These are phyloP conservation scores for Brienomyrus longianalis DNA, from an alignment of 2,113 vertebrate species.

Conservation along the genomic window DNA sequence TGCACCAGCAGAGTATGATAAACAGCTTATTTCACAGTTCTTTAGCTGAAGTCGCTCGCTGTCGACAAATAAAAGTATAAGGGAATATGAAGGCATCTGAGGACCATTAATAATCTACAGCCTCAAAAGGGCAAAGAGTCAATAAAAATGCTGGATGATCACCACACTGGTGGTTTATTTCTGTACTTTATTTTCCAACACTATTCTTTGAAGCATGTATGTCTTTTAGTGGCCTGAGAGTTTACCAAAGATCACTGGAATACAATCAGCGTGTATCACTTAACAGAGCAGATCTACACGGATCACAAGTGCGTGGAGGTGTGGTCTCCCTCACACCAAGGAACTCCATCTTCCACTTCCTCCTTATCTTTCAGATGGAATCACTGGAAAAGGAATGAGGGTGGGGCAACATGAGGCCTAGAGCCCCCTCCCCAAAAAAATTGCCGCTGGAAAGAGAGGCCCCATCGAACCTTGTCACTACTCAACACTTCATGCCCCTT, in stretches of 20 bases:
- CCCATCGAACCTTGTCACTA: not conserved
- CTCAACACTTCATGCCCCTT: not conserved
- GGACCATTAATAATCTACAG: not conserved
- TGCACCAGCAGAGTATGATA: not conserved
- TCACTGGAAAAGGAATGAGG: not conserved
- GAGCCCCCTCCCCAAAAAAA: not conserved
- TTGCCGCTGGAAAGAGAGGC: not conserved
- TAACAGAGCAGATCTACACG: not conserved
- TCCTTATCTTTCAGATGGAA: not conserved
- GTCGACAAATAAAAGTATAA: not conserved
- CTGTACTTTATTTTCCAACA: not conserved
- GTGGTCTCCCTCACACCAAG: not conserved
- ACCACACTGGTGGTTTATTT: not conserved
- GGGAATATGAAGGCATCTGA: not conserved
- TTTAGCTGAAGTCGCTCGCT: not conserved
- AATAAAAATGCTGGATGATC: not conserved
- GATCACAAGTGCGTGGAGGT: not conserved
- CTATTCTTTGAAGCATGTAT: not conserved
- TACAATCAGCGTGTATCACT: not conserved
- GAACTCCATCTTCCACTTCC: not conserved
- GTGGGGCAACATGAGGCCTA: not conserved
- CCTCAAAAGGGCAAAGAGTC: not conserved
- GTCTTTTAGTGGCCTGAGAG: not conserved
- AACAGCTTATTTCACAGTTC: not conserved
- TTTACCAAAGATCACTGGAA: not conserved